Evolutionary conservation across 1,140 invertebrate species (phyloP).

Genomic region (Leptinotarsa undecemlineata): DNA sequence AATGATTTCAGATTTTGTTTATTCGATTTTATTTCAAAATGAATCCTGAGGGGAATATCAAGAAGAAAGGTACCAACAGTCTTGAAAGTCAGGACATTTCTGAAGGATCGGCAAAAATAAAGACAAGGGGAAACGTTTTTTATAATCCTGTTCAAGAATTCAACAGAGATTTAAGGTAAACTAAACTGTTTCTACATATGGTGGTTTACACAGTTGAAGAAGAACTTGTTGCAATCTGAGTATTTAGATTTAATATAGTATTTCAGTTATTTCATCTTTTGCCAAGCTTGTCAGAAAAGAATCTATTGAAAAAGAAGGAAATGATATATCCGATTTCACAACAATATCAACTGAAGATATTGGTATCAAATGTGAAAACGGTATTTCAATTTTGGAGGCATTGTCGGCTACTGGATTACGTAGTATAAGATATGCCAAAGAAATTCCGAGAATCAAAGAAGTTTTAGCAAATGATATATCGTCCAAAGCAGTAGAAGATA

Average conservation of each 20-base stretch:
- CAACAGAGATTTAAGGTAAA: conserved; percentile 89
- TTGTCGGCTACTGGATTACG: conserved; percentile 93
- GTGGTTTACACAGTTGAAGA: too few species aligned
- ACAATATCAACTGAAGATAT: neutral
- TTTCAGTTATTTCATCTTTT: conserved; percentile 66
- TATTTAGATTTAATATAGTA: conserved; percentile 51
- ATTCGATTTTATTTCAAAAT: too few species aligned
- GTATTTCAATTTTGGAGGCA: conserved; percentile 85
- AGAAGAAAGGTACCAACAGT: too few species aligned
- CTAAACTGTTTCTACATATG: too few species aligned
- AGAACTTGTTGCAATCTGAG: too few species aligned
- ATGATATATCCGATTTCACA: neutral
- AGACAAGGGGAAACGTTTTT: conserved; percentile 78
- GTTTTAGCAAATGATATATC: conserved; percentile 96
- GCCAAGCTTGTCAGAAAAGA: conserved; percentile 54
- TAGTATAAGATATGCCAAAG: conserved; percentile 95
- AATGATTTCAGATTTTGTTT: too few species aligned
- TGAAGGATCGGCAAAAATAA: conserved; percentile 79
- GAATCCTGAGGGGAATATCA: too few species aligned
- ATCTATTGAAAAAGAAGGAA: neutral
- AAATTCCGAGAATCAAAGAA: conserved; percentile 79
- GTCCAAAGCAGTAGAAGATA: conserved; percentile 81
- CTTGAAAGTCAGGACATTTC: conserved; percentile 51
- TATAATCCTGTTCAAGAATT: conserved; percentile 98
- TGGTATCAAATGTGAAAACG: conserved; percentile 57